phyloP scores from a whole-genome alignment of 2,113 vertebrate species.

The Gobius niger region DNA sequence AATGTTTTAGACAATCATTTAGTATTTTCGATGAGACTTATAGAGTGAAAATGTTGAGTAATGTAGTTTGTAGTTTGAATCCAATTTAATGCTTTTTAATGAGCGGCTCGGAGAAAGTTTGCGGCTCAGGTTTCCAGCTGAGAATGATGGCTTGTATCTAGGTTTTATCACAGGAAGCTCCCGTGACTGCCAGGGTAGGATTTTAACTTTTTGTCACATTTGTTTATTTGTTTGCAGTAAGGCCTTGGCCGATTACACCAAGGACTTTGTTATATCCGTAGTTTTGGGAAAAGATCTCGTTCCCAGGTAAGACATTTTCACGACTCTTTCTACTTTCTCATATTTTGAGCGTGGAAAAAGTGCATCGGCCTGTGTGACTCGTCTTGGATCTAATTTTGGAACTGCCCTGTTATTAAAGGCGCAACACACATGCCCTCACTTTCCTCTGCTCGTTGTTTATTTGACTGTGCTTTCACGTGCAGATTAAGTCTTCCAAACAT shows the following conservation, averaged over 20 bases:
- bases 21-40: no score
- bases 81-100: no score
- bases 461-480: not conserved
- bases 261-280: slow-evolving; percentile 88
- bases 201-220: not conserved
- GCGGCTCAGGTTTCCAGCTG: no score
- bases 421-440: not conserved
- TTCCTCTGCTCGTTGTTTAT: not conserved
- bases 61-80: no score
- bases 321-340: not conserved
- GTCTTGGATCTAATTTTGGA: slow-evolving; percentile 46
- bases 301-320: slow-evolving; percentile 80
- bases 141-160: no score
- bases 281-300: slow-evolving; percentile 94
- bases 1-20: no score
- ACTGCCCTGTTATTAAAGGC: slow-evolving; percentile 43
- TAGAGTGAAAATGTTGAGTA: no score
- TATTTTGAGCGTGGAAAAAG: not conserved
- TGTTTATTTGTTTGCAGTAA: slow-evolving; percentile 77
- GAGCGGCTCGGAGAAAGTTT: no score
- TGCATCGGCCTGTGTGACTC: slow-evolving; percentile 10
- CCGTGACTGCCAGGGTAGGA: no score
- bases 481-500: slow-evolving; percentile 95
- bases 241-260: slow-evolving; percentile 88
- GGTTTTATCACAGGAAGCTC: no score